Evolutionary conservation across 2,113 vertebrate species (phyloP).

Genomic region (Sminthopsis crassicaudata): DNA sequence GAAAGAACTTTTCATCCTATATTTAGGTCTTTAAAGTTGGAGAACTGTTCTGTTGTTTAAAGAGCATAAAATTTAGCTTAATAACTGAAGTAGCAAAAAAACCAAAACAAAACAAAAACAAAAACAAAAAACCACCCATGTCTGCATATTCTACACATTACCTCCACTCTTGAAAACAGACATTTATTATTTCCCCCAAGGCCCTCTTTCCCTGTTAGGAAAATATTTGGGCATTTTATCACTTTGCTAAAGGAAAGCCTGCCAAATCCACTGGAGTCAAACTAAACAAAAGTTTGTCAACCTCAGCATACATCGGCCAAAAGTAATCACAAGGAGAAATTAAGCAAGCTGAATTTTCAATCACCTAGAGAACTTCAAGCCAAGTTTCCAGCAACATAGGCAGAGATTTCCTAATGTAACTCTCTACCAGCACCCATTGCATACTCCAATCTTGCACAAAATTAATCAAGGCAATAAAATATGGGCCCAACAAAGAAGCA

Average conservation of each 20-base stretch:
- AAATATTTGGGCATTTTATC: conserved; percentile 31
- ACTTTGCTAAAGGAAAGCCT: not conserved
- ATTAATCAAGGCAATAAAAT: not conserved
- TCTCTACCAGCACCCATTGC: not conserved
- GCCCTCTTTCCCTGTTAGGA: conserved; percentile 7
- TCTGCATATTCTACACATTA: not conserved
- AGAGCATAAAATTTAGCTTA: conserved; percentile 27
- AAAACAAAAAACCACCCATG: not conserved
- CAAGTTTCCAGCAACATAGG: not conserved
- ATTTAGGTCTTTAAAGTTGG: conserved; percentile 24
- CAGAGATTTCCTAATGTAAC: not conserved
- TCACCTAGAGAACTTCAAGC: conserved; percentile 3
- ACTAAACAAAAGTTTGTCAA: conserved; percentile 32
- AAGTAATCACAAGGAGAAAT: conserved; percentile 35
- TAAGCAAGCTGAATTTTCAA: conserved; percentile 18
- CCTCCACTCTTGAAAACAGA: conserved; percentile 11
- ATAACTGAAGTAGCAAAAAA: conserved; percentile 33
- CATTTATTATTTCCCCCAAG: not conserved
- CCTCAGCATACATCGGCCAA: not conserved
- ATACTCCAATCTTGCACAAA: not conserved
- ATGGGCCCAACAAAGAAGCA: not conserved
- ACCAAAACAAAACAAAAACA: not conserved
- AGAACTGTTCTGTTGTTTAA: conserved; percentile 20
- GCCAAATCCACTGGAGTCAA: not conserved
- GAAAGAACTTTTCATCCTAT: conserved; percentile 14